Base-by-base conservation (phyloP, 1,140 invertebrate genomes). In the Sesamia nonagrioides region DNA sequence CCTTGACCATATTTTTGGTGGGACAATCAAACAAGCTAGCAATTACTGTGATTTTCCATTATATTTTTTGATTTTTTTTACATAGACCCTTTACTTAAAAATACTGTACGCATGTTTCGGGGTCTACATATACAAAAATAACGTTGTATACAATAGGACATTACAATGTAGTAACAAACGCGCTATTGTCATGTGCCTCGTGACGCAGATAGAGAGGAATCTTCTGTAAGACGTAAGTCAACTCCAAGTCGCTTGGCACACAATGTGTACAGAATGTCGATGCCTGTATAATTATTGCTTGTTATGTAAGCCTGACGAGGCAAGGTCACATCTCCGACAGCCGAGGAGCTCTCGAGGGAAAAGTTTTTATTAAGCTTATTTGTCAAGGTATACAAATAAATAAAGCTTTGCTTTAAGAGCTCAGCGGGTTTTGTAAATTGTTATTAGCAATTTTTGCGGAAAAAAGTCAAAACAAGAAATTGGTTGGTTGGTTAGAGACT, bases 361-460 rank as follows among this genome's bases (percentile, higher is more conserved):
- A 45, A 45, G 35, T 48, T 73, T 60, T 8, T 45, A 45, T 74
- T 74, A 60, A 60, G 71, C 54, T 74, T 74, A 74, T 74, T 74
- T 74, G 71, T 74, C 71, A 74, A 69, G 50, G 52, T 72, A 54
- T 60, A 45, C 48, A 54, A 69, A 69, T 58, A 58, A 58, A 58
- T 18, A 45, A 48, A 27, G 66, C 66, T 69, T 48, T 48, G 1
- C 42, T 45, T 4, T 42, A 45, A 33, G 18, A 11, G 18, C 61
- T 18, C 61, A 42, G 37, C 33, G 18, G 5, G 18, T 66, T 42
- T 42, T 42, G 35, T 42, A 42, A 18, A 66, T 66, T 66, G 37
- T 42, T 42, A 40, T 45, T 42, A 42, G n/a, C 37, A 18, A 11
- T 42, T 42, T 21, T 35, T 15, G 35, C 7, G 7, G 7, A 27